These are phyloP conservation scores for Cynopterus brachyotis DNA, from an alignment of 2,113 vertebrate genomes.

Conservation along the genomic window DNA sequence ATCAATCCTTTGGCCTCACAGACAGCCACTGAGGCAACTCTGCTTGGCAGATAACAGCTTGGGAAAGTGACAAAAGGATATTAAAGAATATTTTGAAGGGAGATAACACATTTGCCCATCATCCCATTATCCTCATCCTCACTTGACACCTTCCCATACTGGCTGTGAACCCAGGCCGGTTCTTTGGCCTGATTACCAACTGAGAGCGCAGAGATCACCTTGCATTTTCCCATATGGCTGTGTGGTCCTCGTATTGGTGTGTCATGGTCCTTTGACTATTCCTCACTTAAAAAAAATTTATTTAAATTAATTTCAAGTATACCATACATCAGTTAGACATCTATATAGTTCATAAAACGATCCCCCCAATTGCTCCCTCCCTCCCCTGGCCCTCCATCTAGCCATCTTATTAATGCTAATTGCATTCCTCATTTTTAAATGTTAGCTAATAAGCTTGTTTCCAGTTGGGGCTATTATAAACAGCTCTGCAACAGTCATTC, in stretches of 20 bases:
- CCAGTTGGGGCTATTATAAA: background rate
- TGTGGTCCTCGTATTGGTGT: background rate
- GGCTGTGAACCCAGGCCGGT: background rate
- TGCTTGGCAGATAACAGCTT: background rate
- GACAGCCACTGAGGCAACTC: background rate
- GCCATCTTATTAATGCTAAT: no score
- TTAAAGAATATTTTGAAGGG: background rate
- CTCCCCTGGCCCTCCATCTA: no score
- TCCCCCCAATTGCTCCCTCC: no score
- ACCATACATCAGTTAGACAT: no score
- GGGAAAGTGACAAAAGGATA: background rate
- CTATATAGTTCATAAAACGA: no score
- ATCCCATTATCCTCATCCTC: background rate
- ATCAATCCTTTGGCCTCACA: background rate
- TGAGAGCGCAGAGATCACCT: background rate
- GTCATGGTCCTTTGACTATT: background rate
- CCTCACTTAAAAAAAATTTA: no score
- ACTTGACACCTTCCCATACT: background rate
- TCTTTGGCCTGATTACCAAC: background rate
- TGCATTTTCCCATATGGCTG: background rate
- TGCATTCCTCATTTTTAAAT: background rate
- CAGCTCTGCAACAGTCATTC: background rate
- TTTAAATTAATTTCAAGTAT: no score
- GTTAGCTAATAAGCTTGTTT: background rate
- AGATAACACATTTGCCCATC: background rate